Evolutionary conservation across 2,113 vertebrate species (phyloP).

Genomic region (Ptilorrhoa leucosticta): DNA sequence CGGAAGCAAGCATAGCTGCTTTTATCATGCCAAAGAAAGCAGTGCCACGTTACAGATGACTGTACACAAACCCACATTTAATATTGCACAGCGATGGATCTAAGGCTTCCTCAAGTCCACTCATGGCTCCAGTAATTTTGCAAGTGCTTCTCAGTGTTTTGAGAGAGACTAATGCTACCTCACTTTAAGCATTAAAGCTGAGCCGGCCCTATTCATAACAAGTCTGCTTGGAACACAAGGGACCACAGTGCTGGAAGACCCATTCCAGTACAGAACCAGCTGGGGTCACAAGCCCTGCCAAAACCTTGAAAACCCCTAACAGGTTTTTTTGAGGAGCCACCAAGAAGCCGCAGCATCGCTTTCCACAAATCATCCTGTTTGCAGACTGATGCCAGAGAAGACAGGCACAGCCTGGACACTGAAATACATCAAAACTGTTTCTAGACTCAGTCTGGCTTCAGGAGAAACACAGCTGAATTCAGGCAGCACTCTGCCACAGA

Average conservation of each 20-base stretch:
- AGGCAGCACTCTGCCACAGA: neutral
- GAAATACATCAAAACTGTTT: neutral
- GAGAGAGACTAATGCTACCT: neutral
- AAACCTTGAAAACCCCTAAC: neutral
- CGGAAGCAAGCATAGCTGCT: neutral
- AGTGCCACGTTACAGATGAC: neutral
- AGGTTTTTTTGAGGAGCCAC: neutral
- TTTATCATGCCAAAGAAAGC: neutral
- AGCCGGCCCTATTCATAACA: neutral
- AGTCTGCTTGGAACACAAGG: neutral
- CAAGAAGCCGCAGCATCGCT: neutral
- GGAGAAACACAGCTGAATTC: neutral
- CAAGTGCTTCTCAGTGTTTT: neutral
- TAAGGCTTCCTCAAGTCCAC: neutral
- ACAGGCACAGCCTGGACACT: neutral
- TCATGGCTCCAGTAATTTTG: neutral
- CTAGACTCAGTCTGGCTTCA: neutral
- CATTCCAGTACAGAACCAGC: neutral
- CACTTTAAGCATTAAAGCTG: neutral
- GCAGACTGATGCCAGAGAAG: neutral
- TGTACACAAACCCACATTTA: accelerated
- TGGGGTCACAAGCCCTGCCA: neutral
- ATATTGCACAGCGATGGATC: neutral
- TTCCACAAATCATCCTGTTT: neutral
- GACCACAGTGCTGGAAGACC: neutral